phyloP scores from a whole-genome alignment of 2,797 vertebrate genomes.

The Propithecus perrieri region DNA sequence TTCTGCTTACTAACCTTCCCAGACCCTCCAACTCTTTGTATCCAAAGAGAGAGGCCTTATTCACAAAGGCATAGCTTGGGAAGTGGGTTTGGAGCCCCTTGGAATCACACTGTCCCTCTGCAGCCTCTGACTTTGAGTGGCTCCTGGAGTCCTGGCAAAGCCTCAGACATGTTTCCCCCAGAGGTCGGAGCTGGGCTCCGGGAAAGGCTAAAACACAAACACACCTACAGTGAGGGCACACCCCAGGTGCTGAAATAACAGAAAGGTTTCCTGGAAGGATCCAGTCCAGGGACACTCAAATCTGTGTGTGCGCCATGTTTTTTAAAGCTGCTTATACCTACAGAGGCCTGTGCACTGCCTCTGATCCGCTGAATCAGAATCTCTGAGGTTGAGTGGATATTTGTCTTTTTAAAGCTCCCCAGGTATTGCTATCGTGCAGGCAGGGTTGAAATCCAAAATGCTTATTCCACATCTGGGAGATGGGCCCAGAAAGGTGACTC shows the following conservation, averaged over 20 bases:
- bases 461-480: background rate
- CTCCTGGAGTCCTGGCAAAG: background rate
- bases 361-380: background rate
- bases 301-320: background rate
- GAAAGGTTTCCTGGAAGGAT: background rate
- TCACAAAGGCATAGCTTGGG: rapidly evolving
- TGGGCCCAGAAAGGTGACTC: constrained; percentile 46
- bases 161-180: rapidly evolving
- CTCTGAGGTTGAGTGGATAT: background rate
- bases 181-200: background rate
- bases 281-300: rapidly evolving
- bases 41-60: background rate
- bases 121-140: background rate
- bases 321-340: background rate
- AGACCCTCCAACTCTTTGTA: background rate
- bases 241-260: no score
- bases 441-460: background rate
- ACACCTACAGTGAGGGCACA: rapidly evolving
- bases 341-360: no score
- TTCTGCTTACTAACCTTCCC: background rate
- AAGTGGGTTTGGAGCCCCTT: rapidly evolving
- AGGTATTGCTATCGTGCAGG: background rate
- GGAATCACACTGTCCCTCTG: background rate
- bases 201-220: background rate
- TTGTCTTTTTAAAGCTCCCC: background rate